These are phyloP conservation scores for Carduelis carduelis DNA, from an alignment of 2,797 vertebrate genomes.

Conservation along the genomic window DNA sequence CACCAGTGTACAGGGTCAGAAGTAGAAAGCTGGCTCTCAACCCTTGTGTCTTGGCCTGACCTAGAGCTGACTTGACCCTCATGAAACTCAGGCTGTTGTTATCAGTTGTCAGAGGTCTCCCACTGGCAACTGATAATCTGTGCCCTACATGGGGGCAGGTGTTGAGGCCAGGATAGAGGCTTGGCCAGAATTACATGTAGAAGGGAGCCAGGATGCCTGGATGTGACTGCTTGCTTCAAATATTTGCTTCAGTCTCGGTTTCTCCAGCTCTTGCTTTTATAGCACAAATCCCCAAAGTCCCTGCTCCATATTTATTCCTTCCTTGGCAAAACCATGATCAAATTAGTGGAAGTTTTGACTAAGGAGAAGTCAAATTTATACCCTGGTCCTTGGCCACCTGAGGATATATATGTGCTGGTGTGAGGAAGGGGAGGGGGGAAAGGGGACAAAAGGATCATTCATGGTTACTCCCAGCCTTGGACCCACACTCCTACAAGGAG, in stretches of 20 bases:
- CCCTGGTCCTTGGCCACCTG: conserved; percentile 2
- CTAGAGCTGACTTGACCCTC: not conserved
- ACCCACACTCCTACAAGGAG: not conserved
- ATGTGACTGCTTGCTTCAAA: not conserved
- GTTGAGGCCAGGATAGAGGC: not conserved
- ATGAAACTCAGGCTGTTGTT: not conserved
- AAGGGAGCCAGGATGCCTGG: not conserved
- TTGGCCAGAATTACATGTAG: not conserved
- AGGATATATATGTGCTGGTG: not conserved
- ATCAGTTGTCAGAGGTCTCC: not conserved
- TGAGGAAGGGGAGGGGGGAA: not conserved
- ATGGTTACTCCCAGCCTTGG: not conserved
- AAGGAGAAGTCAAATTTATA: conserved; percentile 42
- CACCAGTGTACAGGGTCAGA: not conserved
- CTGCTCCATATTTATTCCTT: conserved; percentile 42
- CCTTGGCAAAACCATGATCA: conserved; percentile 40
- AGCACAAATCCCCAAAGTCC: conserved; percentile 20
- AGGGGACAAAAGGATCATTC: conserved; percentile 32
- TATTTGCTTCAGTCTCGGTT: not conserved
- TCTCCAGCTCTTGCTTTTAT: conserved; percentile 29
- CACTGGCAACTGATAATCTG: not conserved
- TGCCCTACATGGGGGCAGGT: not conserved
- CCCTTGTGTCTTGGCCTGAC: not conserved
- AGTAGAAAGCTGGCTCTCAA: not conserved
- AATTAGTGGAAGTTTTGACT: conserved; percentile 54